Evolutionary conservation across 2,888 invertebrate genomes (phyloP).

Genomic region (Stenolophus ochropezus): DNA sequence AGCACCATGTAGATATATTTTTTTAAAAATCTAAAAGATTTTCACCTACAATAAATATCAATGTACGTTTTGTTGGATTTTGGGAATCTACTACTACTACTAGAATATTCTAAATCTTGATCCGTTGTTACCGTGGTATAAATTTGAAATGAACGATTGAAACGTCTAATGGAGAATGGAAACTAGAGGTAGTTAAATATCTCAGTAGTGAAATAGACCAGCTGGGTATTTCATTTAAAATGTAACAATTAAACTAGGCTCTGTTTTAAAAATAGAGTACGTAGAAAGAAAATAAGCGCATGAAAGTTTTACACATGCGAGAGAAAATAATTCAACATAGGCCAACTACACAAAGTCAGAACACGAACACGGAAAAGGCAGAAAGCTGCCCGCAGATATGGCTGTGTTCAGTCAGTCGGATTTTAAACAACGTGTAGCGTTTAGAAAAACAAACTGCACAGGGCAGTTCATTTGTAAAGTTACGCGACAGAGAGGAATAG

Average conservation of each 20-base stretch:
- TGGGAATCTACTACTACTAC: no score
- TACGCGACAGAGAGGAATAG: background rate
- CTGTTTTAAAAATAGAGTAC: background rate
- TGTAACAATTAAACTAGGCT: background rate
- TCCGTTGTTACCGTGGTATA: no score
- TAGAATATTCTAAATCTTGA: no score
- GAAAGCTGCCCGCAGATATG: constrained; percentile 25
- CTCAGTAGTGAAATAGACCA: background rate
- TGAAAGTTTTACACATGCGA: constrained; percentile 1
- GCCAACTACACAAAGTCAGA: constrained; percentile 19
- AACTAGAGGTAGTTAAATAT: background rate
- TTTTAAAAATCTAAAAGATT: no score
- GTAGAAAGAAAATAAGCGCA: background rate
- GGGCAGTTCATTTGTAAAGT: constrained; percentile 32
- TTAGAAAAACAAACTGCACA: constrained; percentile 11
- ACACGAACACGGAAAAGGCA: constrained; percentile 29
- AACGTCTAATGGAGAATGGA: no score
- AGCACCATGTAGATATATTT: no score
- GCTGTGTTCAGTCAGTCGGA: background rate
- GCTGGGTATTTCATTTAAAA: background rate
- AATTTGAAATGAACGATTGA: no score
- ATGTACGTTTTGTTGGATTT: no score
- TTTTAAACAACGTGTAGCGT: constrained; percentile 32
- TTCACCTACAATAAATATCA: no score
- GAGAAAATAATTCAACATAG: constrained; percentile 14